Evolutionary conservation across 2,888 invertebrate species (phyloP), one percentile per base, ranked within the genome.

Genomic region (Beris morrisii): DNA sequence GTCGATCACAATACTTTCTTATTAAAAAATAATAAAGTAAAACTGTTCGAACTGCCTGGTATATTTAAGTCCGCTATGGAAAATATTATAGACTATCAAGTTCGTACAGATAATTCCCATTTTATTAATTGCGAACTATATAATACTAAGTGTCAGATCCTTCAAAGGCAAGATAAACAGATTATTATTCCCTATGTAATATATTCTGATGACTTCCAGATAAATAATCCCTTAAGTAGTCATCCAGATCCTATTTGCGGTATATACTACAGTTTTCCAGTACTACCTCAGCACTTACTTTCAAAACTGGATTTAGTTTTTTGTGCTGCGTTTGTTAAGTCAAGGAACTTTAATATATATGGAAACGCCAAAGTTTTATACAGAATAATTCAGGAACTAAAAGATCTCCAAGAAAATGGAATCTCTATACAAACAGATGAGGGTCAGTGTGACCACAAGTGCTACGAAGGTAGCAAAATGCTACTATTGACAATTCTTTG

Each of bases 201-300:
- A 11, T 56, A 38, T 43, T n/a, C 38, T 11, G 56, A 56, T 9
- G 38, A 31, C 15, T 32, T 56, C 13, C 9, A 56, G 32, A 30
- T 56, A 7, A 56, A 56, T 56, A 56, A 56, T 56, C n/a, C 56
- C 5, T 15, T 56, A 2, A 38, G 56, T 11, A 38, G 38, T 13
- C 56, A 56, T 6, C 56, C 31, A 38, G 32, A 56, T 13, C 7
- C 12, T 12, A 9, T 38, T 7, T 31, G 43, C 38, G 43, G 32
- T 12, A 56, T 56, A n/a, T 43, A 56, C 15, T 56, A 7, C 15
- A 7, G 5, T 6, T 38, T 43, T 38, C 43, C 38, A n/a, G 13
- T 11, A 5, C 11, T 56, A 5, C 56, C 43, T 9, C 7, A 15
- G 11, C 11, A 56, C 15, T 15, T 43, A 11, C 13, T 43, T 11